phyloP scores from a whole-genome alignment of 2,888 invertebrate species.

The Yponomeuta sedellus region DNA sequence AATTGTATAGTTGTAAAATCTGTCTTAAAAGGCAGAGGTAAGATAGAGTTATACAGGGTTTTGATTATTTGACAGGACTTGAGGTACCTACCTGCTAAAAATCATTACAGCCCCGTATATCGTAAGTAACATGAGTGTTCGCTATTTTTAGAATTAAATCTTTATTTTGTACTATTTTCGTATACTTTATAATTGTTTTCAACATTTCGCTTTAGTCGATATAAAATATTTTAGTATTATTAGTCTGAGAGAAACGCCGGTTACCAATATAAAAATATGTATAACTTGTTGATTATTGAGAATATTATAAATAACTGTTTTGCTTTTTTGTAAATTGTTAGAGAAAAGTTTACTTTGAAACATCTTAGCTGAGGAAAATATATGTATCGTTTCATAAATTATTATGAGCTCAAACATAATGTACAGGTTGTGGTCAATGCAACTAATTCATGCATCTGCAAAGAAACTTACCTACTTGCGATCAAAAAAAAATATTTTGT shows the following conservation, averaged over 20 bases:
- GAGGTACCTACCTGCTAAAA: neutral
- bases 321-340: conserved; percentile 15
- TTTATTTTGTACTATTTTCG: conserved; percentile 42
- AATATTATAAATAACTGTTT: conserved; percentile 44
- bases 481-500: too few species aligned
- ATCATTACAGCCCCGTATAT: neutral
- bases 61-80: neutral
- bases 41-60: conserved; percentile 19
- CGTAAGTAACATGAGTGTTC: conserved; percentile 61
- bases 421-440: neutral
- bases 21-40: conserved; percentile 49
- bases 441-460: neutral
- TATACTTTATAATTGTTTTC: conserved; percentile 42
- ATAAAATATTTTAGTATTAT: conserved; percentile 68
- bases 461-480: too few species aligned
- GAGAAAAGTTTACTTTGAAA: neutral
- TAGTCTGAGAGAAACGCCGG: conserved; percentile 77
- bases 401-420: conserved; percentile 10
- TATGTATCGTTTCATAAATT: conserved; percentile 8
- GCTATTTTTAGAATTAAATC: conserved; percentile 46
- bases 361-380: neutral
- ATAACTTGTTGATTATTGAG: conserved; percentile 75
- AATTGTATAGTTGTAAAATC: conserved; percentile 37
- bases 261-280: conserved; percentile 75
- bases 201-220: conserved; percentile 70